Evolutionary conservation across 1,140 invertebrate species (phyloP).

Genomic region (Drosophila littoralis): DNA sequence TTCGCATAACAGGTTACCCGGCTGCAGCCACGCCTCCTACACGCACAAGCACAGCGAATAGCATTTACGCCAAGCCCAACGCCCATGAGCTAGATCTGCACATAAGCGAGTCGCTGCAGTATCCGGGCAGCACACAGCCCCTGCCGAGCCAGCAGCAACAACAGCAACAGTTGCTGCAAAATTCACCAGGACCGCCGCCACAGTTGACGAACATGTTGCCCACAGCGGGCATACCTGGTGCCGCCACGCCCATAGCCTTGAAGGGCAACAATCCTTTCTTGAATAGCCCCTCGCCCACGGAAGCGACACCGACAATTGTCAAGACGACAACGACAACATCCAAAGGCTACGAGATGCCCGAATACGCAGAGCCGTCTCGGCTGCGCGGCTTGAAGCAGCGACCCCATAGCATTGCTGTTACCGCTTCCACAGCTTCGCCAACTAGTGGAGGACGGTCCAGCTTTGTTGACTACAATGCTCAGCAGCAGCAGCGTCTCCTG

Average conservation of each 20-base stretch:
- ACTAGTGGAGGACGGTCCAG: slow-evolving; percentile 37
- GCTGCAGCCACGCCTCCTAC: slow-evolving; percentile 69
- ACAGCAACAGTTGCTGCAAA: slow-evolving; percentile 58
- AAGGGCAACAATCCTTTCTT: slow-evolving; percentile 82
- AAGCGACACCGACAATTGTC: slow-evolving; percentile 33
- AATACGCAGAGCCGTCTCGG: slow-evolving; percentile 77
- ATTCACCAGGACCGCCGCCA: slow-evolving; percentile 68
- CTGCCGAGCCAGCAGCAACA: slow-evolving; percentile 36
- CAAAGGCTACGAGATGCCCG: slow-evolving; percentile 71
- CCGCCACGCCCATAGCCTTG: slow-evolving; percentile 71
- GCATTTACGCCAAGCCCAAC: slow-evolving; percentile 63
- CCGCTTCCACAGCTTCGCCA: slow-evolving; percentile 21
- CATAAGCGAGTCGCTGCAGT: slow-evolving; percentile 72
- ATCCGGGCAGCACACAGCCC: slow-evolving; percentile 65
- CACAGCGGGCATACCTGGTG: slow-evolving; percentile 61
- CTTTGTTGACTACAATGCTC: slow-evolving; percentile 74
- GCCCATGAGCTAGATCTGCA: slow-evolving; percentile 71
- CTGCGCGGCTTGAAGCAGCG: slow-evolving; percentile 75
- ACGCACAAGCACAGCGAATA: slow-evolving; percentile 42
- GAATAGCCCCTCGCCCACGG: slow-evolving; percentile 78
- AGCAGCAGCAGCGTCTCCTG: slow-evolving; percentile 79
- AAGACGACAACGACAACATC: slow-evolving; percentile 22
- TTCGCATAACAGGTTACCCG: slow-evolving; percentile 80
- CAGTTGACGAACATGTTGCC: slow-evolving; percentile 72
- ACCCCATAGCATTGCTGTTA: slow-evolving; percentile 79